These are phyloP conservation scores for Heliconius ismenius DNA, from an alignment of 2,888 invertebrate species.

Conservation along the genomic window DNA sequence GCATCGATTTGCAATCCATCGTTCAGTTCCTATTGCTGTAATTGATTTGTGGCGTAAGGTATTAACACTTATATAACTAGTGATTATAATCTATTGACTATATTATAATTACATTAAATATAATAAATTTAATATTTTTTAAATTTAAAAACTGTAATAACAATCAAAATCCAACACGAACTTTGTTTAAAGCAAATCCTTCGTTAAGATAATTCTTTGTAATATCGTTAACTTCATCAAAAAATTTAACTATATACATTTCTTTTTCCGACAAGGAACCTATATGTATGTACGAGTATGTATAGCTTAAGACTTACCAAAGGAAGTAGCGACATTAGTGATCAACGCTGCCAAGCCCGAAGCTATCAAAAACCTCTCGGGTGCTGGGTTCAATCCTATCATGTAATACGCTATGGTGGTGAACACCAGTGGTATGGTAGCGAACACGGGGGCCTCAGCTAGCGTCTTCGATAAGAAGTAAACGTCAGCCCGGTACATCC, in stretches of 20 bases:
- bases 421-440: conserved; percentile 91
- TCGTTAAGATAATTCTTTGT: neutral
- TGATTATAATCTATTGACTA: neutral
- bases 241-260: no score
- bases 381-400: conserved; percentile 89
- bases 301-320: conserved; percentile 82
- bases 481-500: conserved; percentile 94
- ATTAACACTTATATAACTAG: neutral
- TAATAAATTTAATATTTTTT: no score
- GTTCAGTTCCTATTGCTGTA: neutral
- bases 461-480: conserved; percentile 95
- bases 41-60: neutral
- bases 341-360: conserved; percentile 89
- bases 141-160: no score
- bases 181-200: neutral
- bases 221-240: neutral
- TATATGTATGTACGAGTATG: neutral
- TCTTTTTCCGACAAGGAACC: no score
- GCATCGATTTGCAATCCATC: neutral
- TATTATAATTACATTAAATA: neutral
- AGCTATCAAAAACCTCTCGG: conserved; percentile 87
- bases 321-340: conserved; percentile 93
- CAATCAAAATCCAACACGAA: neutral
- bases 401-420: conserved; percentile 92
- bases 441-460: conserved; percentile 93